These are phyloP conservation scores for Dendropsophus ebraccatus DNA, from an alignment of 2,113 vertebrate species.

Conservation along the genomic window DNA sequence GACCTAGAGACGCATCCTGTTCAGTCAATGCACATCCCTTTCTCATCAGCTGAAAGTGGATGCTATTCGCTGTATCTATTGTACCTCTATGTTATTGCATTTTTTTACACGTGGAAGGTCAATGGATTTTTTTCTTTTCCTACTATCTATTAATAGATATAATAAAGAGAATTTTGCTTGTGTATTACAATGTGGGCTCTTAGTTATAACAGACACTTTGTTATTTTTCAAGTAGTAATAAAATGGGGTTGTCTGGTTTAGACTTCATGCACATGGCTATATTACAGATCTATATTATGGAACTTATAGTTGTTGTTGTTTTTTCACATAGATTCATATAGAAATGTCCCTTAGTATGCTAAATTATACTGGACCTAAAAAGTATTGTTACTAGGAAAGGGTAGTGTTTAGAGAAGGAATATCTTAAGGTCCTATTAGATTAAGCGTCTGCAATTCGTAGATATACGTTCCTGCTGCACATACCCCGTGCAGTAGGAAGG, in stretches of 20 bases:
- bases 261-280: neutral
- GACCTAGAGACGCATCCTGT: conserved; percentile 9
- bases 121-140: neutral
- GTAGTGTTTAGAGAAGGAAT: neutral
- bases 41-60: conserved; percentile 12
- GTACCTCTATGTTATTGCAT: neutral
- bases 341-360: no score
- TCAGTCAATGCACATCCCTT: conserved; percentile 5
- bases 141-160: neutral
- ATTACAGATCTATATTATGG: neutral
- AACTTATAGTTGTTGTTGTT: neutral
- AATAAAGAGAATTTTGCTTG: neutral
- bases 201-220: no score
- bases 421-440: no score
- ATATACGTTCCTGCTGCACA: no score
- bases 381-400: neutral
- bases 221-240: neutral
- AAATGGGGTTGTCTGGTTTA: neutral
- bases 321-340: no score
- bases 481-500: no score
- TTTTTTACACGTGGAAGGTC: neutral
- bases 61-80: neutral
- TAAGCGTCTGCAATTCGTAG: no score
- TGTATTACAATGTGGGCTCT: neutral
- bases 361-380: no score